These are phyloP conservation scores for Dromius quadrimaculatus DNA, from an alignment of 2,888 invertebrate species.

Conservation along the genomic window DNA sequence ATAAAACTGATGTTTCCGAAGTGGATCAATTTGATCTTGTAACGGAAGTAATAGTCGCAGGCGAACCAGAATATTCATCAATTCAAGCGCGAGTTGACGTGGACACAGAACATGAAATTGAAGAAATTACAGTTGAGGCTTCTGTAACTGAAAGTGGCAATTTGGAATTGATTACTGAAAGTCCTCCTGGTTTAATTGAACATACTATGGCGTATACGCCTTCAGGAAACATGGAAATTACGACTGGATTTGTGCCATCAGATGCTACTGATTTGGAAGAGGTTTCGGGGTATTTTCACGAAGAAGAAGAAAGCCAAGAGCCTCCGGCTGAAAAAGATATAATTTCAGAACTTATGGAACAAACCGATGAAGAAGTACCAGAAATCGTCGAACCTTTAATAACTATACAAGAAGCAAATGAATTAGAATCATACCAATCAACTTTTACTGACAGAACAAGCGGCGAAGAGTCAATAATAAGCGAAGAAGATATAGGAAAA, in stretches of 20 bases:
- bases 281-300: constrained; percentile 40
- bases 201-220: constrained; percentile 62
- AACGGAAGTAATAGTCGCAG: constrained; percentile 13
- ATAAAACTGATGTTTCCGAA: not conserved
- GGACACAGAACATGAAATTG: constrained; percentile 8
- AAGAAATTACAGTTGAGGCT: constrained; percentile 61
- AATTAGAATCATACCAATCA: no score
- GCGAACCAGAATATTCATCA: not conserved
- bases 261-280: not conserved
- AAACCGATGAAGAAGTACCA: no score
- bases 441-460: no score
- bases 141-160: constrained; percentile 62
- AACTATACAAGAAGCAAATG: no score
- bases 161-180: constrained; percentile 64
- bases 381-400: no score
- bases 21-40: constrained; percentile 12
- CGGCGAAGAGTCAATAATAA: no score
- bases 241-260: constrained; percentile 59
- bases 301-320: constrained; percentile 20
- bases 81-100: constrained; percentile 9
- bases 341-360: no score
- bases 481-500: no score
- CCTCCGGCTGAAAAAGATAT: not conserved
- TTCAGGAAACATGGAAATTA: constrained; percentile 63
- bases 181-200: constrained; percentile 63